These are phyloP conservation scores for Salarias fasciatus DNA, from an alignment of 2,797 vertebrate genomes.

Conservation along the genomic window DNA sequence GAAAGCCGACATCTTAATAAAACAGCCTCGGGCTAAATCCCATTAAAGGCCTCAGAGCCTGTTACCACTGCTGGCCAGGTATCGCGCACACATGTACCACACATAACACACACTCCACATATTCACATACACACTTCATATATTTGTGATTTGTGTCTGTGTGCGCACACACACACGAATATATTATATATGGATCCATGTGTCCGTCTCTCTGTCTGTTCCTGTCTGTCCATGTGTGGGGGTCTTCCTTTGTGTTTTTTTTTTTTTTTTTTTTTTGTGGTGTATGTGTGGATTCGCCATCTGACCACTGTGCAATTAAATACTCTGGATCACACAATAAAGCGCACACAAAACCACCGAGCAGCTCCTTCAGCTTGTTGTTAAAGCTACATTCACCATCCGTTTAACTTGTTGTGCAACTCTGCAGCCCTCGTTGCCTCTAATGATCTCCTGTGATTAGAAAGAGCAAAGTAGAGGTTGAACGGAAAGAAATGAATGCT, in stretches of 20 bases:
- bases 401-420: not conserved
- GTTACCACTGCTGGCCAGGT: conserved; percentile 99
- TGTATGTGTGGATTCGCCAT: conserved; percentile 79
- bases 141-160: conserved; percentile 43
- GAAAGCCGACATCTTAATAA: conserved; percentile 99
- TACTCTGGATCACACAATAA: conserved; percentile 58
- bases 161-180: conserved; percentile 61
- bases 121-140: conserved; percentile 48
- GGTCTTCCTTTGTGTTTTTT: conserved; percentile 71
- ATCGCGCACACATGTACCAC: conserved; percentile 81
- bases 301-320: conserved; percentile 84
- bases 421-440: conserved; percentile 12
- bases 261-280: conserved; percentile 28
- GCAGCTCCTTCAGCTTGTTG: conserved; percentile 36
- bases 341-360: conserved; percentile 12
- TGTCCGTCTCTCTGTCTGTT: conserved; percentile 79
- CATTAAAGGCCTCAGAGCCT: conserved; percentile 99
- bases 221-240: conserved; percentile 79
- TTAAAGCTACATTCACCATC: not conserved
- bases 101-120: conserved; percentile 55
- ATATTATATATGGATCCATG: conserved; percentile 82
- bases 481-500: not conserved
- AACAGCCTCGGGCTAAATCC: conserved; percentile 99
- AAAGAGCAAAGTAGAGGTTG: not conserved
- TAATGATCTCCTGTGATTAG: conserved; percentile 15